These are phyloP conservation scores for Berghia stephanieae DNA, from an alignment of 1,140 invertebrate species.

Conservation along the genomic window DNA sequence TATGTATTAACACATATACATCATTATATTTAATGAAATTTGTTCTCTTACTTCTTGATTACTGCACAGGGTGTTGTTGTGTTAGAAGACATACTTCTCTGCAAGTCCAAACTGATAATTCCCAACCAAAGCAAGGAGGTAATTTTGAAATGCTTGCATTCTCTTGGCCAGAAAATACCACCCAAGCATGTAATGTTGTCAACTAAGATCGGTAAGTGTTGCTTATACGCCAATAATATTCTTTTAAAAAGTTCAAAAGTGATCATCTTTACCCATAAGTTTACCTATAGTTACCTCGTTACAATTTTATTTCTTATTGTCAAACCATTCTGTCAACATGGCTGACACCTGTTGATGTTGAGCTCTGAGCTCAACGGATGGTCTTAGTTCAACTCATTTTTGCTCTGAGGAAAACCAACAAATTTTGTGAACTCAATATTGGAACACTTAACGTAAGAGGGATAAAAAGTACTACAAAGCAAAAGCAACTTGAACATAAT, in stretches of 20 bases:
- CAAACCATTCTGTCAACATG: background rate
- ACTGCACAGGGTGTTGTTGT: constrained; percentile 56
- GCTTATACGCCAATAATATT: background rate
- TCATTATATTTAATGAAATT: background rate
- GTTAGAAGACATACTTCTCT: constrained; percentile 51
- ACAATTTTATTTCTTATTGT: background rate
- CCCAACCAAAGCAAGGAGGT: constrained; percentile 44
- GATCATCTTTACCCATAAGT: background rate
- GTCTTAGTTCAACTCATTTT: too few species aligned
- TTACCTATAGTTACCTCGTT: background rate
- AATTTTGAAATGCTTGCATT: constrained; percentile 43
- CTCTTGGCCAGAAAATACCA: constrained; percentile 55
- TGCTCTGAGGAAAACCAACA: too few species aligned
- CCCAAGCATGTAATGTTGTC: constrained; percentile 48
- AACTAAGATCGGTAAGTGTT: constrained; percentile 54
- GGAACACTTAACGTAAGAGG: too few species aligned
- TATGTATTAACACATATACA: background rate
- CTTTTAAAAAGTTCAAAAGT: background rate
- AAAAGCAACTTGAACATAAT: too few species aligned
- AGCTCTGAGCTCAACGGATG: too few species aligned
- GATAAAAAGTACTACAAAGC: too few species aligned
- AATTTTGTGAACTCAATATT: too few species aligned
- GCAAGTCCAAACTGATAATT: constrained; percentile 47
- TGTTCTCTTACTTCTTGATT: background rate
- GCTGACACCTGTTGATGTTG: too few species aligned